Evolutionary conservation across 2,113 vertebrate genomes (phyloP).

Genomic region (human (Homo sapiens)): GRCh38 chr16:13340001-13340500

Average conservation of each 20-base stretch:
- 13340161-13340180: background rate
- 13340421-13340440: background rate
- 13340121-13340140: background rate
- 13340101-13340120: background rate
- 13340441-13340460: background rate
- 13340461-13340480: too few species aligned
- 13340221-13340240: background rate
- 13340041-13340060: background rate
- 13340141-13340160: background rate
- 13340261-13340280: background rate
- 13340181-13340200: background rate
- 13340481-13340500: background rate
- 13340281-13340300: background rate
- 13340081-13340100: slow-evolving; percentile 30
- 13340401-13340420: background rate
- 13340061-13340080: background rate
- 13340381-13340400: background rate
- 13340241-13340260: background rate
- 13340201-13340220: background rate
- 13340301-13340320: background rate
- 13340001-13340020: background rate
- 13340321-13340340: background rate
- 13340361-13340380: background rate
- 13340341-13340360: background rate
- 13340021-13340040: background rate